Evolutionary conservation across 2,888 invertebrate species (phyloP), one percentile per base, ranked within the genome.

Genomic region (Stramonita haemastoma): DNA sequence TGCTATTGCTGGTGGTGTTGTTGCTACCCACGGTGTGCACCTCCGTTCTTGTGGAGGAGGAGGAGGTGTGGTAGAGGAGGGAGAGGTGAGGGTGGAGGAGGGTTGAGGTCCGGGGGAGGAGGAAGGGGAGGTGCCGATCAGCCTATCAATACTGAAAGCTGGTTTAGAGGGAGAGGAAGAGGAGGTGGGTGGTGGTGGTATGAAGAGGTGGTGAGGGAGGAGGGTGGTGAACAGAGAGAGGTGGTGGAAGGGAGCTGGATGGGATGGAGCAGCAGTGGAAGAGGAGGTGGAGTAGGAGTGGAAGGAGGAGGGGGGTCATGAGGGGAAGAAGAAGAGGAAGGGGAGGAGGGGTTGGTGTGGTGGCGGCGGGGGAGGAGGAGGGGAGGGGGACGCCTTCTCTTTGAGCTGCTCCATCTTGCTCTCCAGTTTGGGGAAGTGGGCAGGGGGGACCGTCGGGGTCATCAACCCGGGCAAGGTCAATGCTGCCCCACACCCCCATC

Each of bases 91-190:
- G 32, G 89, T 85, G 81, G 83, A 83, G n/a, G 91, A 88, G 57
- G 93, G 34, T 90, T 92, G 89, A 83, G 91, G 77, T 29, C 86
- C 34, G 13, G 87, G 66, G 6, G 89, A 36, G n/a, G 90, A 46
- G 29, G 90, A 85, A 22, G 85, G 13, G 57, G 57, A 90, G 85
- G 92, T 94, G 91, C 97, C 97, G 92, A 97, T 97, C 32, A 97
- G 96, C 46, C 96, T 97, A 94, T 97, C 97, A 94, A 97, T 97
- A 93, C 97, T 97, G 94, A 97, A 97, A 90, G 96, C 96, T 36
- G 92, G 91, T 89, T 93, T 93, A 29, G 89, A 79, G 32, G 86
- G n/a, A 2, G 89, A n/a, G 22, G 89, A 29, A 0, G 87, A 32
- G 34, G 89, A 60, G 29, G 90, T 56, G 32, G 79, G 79, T 4